phyloP scores from a whole-genome alignment of 2,888 invertebrate species.

The Silvanus unidentatus region DNA sequence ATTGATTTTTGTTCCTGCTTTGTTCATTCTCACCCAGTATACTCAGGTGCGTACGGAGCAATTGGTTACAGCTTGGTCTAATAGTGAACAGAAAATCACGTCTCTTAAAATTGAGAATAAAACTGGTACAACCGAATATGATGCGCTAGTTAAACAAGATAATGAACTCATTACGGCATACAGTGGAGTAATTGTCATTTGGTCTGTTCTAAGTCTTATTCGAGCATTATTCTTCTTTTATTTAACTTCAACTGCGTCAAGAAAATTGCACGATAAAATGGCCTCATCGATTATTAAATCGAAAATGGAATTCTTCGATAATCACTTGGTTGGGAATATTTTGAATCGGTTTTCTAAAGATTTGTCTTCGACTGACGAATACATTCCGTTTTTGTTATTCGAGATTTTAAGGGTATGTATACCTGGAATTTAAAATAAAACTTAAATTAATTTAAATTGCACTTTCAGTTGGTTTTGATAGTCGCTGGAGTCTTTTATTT shows the following conservation, averaged over 20 bases:
- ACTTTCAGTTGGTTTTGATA: slow-evolving; percentile 49
- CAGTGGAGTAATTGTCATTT: slow-evolving; percentile 14
- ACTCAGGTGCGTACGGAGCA: slow-evolving; percentile 31
- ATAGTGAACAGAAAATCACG: slow-evolving; percentile 18
- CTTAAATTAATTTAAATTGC: neutral
- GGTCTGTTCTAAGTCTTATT: slow-evolving; percentile 14
- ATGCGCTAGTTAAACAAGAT: neutral
- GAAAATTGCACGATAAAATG: slow-evolving; percentile 60
- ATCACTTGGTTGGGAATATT: slow-evolving; percentile 39
- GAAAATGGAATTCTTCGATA: slow-evolving; percentile 41
- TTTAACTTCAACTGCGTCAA: slow-evolving; percentile 24
- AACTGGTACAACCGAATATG: slow-evolving; percentile 19
- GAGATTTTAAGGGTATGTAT: slow-evolving; percentile 26
- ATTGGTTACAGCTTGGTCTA: slow-evolving; percentile 24
- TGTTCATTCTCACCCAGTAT: slow-evolving; percentile 29
- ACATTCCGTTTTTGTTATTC: slow-evolving; percentile 24
- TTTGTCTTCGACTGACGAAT: slow-evolving; percentile 63
- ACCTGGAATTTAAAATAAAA: no score
- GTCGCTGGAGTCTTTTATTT: slow-evolving; percentile 69
- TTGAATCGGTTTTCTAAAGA: slow-evolving; percentile 60
- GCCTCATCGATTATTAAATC: slow-evolving; percentile 47
- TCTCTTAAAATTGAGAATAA: slow-evolving; percentile 12
- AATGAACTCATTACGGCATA: slow-evolving; percentile 10
- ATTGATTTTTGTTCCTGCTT: slow-evolving; percentile 23
- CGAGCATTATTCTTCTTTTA: slow-evolving; percentile 23